A percentile compares a stretch with the other conserved stretches of the same genome.
These are phyloP conservation scores for Pseudorectes ferrugineus DNA, from an alignment of 2,113 vertebrate genomes.

Conservation along the genomic window DNA sequence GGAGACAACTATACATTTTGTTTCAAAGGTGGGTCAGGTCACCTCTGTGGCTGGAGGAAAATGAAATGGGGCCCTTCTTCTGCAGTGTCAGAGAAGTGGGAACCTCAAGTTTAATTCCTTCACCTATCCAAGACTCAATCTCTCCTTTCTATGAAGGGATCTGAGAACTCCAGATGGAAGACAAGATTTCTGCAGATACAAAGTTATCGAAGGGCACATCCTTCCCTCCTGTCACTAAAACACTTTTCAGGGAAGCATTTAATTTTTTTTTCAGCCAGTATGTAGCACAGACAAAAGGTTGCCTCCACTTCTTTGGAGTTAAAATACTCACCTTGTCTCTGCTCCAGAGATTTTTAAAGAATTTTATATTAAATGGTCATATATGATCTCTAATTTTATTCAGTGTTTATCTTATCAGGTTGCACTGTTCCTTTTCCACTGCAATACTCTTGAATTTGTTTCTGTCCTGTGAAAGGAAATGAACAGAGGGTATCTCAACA, in stretches of 20 bases:
- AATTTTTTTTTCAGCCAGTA: neutral
- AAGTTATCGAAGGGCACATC: neutral
- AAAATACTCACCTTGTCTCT: neutral
- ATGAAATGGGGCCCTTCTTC: neutral
- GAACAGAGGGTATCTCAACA: neutral
- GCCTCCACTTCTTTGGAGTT: neutral
- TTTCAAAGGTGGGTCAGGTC: neutral
- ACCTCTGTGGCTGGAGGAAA: neutral
- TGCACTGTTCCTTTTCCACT: neutral
- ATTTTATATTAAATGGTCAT: neutral
- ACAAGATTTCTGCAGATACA: neutral
- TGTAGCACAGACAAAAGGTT: neutral
- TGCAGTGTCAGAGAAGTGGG: neutral
- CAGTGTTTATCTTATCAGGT: neutral
- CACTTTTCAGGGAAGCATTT: neutral
- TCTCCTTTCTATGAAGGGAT: neutral
- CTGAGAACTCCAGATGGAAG: neutral
- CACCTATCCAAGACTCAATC: neutral
- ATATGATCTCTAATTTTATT: neutral
- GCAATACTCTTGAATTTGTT: neutral
- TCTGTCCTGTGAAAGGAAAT: neutral
- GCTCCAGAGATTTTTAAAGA: neutral
- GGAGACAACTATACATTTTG: neutral
- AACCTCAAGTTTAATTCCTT: neutral
- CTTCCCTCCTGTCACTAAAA: neutral